Evolutionary conservation across 2,888 invertebrate species (phyloP).

Genomic region (Drosophila seclusa): DNA sequence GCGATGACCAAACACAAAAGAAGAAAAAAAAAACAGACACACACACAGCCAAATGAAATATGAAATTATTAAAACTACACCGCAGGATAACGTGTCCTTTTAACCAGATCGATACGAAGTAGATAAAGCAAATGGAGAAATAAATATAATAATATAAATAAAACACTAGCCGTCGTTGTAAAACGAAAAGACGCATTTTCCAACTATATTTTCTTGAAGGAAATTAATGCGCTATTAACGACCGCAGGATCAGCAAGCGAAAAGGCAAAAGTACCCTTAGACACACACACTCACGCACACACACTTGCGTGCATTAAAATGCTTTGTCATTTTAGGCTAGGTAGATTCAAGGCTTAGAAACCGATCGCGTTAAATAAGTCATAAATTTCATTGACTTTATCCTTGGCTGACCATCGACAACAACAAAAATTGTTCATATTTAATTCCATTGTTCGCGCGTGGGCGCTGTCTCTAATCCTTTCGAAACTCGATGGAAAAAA

Average conservation of each 20-base stretch:
- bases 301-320: constrained; percentile 36
- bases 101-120: constrained; percentile 32
- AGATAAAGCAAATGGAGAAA: constrained; percentile 43
- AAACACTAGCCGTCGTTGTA: constrained; percentile 15
- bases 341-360: constrained; percentile 8
- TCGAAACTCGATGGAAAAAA: constrained; percentile 20
- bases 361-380: constrained; percentile 67
- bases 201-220: constrained; percentile 18
- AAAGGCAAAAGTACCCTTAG: constrained; percentile 18
- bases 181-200: constrained; percentile 27
- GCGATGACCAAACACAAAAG: constrained; percentile 79
- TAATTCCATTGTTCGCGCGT: constrained; percentile 64
- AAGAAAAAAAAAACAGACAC: constrained; percentile 48
- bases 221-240: constrained; percentile 74
- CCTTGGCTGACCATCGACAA: constrained; percentile 62
- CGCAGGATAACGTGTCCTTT: constrained; percentile 53
- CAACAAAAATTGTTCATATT: constrained; percentile 64
- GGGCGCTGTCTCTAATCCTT: constrained; percentile 66
- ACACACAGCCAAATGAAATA: constrained; percentile 57
- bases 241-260: constrained; percentile 63
- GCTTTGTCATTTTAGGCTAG: constrained; percentile 69
- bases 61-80: constrained; percentile 75
- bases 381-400: constrained; percentile 82
- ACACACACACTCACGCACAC: background rate
- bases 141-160: constrained; percentile 46